Percentiles rank a stretch among this genome's conserved stretches.
phyloP scores from a whole-genome alignment of 2,797 vertebrate genomes.

The Rhinoraja longicauda region DNA sequence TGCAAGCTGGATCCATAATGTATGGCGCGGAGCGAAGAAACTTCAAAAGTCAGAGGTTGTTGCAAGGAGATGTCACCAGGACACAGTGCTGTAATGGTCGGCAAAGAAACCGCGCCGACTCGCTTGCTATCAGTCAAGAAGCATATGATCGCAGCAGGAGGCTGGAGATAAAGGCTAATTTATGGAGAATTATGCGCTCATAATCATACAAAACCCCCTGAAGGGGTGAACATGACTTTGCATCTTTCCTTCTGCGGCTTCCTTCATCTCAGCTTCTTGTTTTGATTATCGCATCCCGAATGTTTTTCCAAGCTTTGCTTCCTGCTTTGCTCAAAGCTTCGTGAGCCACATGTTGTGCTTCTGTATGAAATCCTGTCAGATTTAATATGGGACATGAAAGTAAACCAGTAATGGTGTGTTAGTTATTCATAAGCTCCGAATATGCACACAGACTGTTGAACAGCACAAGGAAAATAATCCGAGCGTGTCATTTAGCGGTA shows the following conservation, averaged over 20 bases:
- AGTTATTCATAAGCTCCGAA: conserved; percentile 48
- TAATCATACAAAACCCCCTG: conserved; percentile 65
- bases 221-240: conserved; percentile 66
- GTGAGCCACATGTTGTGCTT: conserved; percentile 48
- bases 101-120: conserved; percentile 52
- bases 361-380: conserved; percentile 51
- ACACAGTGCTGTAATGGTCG: conserved; percentile 55
- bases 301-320: conserved; percentile 60
- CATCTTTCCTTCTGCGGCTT: conserved; percentile 54
- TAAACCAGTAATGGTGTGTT: conserved; percentile 46
- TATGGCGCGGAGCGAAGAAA: not conserved
- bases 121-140: conserved; percentile 55
- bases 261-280: conserved; percentile 59
- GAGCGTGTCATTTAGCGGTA: conserved; percentile 52
- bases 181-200: conserved; percentile 74
- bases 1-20: too few species aligned
- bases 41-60: too few species aligned
- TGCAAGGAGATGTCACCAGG: too few species aligned
- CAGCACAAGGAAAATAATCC: conserved; percentile 42
- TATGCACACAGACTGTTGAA: conserved; percentile 44
- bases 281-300: conserved; percentile 54
- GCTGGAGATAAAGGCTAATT: conserved; percentile 68
- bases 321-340: conserved; percentile 53
- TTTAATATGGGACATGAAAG: conserved; percentile 48
- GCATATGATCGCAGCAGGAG: conserved; percentile 65